Evolutionary conservation across 2,113 vertebrate species (phyloP), one percentile per base, ranked within the genome.

Genomic region (Poeciliopsis prolifica): DNA sequence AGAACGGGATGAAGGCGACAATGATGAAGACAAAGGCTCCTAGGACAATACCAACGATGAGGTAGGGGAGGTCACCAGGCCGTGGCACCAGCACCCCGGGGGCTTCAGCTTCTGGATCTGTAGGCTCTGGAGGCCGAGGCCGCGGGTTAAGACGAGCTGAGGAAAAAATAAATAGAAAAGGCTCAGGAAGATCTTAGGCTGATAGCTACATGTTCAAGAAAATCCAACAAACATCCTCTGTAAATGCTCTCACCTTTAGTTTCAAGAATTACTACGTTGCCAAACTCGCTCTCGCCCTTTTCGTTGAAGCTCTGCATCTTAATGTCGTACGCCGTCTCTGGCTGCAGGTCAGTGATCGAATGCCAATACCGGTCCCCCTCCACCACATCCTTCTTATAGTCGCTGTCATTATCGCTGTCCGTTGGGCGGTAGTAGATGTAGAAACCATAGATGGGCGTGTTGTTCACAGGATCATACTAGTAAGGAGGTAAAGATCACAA

Each of bases 291-390:
- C 89, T 98, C 97, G 0, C 98, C 98, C 0, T 97, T 97, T 87
- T 99, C 97, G 0, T 99, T 99, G 91, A 97, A 99, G 90, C 97
- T 98, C 61, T 97, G 97, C 98, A 99, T 99, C 93, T 99, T 99
- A 81, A 99, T 99, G 90, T 99, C 98, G 0, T 99, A 99, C 0
- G 98, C 97, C 0, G 98, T 99, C 87, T 99, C 98, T 0, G 98
- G 96, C 95, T 98, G 97, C 58, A 99, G 94, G 90, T 97, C 96
- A 26, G 95, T 96, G 92, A 99, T 98, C 14, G 96, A 97, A 72
- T 99, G 98, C 97, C 97, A 99, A 88, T 98, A 97, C 7, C 95
- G 93, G 29, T 98, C 97, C 67, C 97, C 97, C 93, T 98, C 97
- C 66, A 99, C 97, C 86, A 97, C 94, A 0, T 98, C 97, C 88